These are phyloP conservation scores for Pygocentrus nattereri DNA, from an alignment of 2,797 vertebrate genomes.

Conservation along the genomic window DNA sequence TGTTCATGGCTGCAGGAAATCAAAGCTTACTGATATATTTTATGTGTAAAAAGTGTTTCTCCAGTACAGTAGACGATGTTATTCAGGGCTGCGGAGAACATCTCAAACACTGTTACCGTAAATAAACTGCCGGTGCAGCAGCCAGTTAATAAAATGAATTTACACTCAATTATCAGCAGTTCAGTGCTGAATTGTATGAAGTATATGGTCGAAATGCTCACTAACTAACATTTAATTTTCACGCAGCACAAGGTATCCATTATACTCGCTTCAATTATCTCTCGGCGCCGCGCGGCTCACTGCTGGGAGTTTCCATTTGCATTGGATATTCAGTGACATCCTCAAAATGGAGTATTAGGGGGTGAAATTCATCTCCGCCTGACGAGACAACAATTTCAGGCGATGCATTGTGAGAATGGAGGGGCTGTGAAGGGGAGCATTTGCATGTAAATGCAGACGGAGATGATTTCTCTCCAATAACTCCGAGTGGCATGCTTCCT, in stretches of 20 bases:
- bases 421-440: constrained; percentile 49
- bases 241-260: not conserved
- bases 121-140: not conserved
- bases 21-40: constrained; percentile 10
- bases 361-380: constrained; percentile 52
- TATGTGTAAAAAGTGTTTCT: not conserved
- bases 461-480: constrained; percentile 37
- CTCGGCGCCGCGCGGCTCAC: constrained; percentile 20
- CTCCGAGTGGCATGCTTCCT: not conserved
- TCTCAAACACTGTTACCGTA: not conserved
- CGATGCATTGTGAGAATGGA: constrained; percentile 40
- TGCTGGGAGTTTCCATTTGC: constrained; percentile 27
- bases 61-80: not conserved
- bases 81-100: not conserved
- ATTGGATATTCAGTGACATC: constrained; percentile 46
- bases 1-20: not conserved
- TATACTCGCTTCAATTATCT: constrained; percentile 34
- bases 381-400: constrained; percentile 50
- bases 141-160: not conserved
- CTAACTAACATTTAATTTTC: constrained; percentile 32
- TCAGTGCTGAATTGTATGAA: not conserved
- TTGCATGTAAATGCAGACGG: constrained; percentile 53
- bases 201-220: not conserved
- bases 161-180: not conserved
- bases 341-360: constrained; percentile 41